These are phyloP conservation scores for Paralichthys olivaceus DNA, from an alignment of 2,113 vertebrate species.

Conservation along the genomic window DNA sequence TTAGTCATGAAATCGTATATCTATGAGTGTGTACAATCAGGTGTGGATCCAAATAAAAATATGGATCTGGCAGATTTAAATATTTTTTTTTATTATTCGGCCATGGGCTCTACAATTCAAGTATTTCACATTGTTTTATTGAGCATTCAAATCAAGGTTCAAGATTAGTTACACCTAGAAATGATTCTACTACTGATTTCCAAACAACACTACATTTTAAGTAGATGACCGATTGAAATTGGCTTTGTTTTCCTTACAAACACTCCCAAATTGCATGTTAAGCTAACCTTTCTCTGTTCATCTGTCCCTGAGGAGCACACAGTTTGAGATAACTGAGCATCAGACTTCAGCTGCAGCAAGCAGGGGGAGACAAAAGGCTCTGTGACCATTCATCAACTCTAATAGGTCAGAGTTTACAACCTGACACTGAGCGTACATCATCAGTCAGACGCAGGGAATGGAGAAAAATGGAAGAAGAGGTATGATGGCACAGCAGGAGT, in stretches of 20 bases:
- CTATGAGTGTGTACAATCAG: too few relatives aligned
- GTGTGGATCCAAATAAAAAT: too few relatives aligned
- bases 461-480: slow-evolving; percentile 28
- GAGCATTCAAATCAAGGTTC: background rate
- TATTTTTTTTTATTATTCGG: too few relatives aligned
- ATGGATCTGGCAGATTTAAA: too few relatives aligned
- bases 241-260: background rate
- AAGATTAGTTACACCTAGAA: too few relatives aligned
- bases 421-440: slow-evolving; percentile 68
- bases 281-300: background rate
- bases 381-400: slow-evolving; percentile 71
- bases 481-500: slow-evolving; percentile 7
- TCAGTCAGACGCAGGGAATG: slow-evolving; percentile 24
- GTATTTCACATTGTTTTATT: background rate
- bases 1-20: too few relatives aligned
- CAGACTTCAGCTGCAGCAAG: slow-evolving; percentile 38
- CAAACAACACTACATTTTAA: background rate
- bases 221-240: background rate
- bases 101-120: too few relatives aligned
- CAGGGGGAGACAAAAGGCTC: slow-evolving; percentile 44
- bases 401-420: slow-evolving; percentile 77
- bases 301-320: background rate
- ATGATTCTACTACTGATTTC: background rate
- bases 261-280: background rate
- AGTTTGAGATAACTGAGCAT: slow-evolving; percentile 28